Conservation (phyloP, 2,888 invertebrate species). For the Anaspis maculata region DNA sequence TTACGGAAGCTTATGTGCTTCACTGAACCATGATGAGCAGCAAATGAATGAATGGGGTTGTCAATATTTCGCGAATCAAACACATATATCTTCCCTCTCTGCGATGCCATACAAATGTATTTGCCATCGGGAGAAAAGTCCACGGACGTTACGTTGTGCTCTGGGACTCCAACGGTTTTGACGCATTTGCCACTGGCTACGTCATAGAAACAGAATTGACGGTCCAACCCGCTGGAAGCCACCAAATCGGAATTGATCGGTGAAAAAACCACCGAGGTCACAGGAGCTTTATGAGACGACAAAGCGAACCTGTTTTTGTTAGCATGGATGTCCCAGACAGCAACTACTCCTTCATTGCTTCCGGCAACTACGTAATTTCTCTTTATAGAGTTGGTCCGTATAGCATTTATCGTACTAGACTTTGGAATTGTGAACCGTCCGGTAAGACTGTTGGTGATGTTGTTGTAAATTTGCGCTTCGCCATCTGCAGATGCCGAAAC, state of each 20-base stretch:
- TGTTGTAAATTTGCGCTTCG: slow-evolving; percentile 33
- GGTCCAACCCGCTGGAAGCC: slow-evolving; percentile 49
- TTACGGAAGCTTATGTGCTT: slow-evolving; percentile 44
- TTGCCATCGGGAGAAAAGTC: slow-evolving; percentile 39
- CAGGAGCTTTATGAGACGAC: slow-evolving; percentile 47
- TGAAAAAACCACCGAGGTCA: slow-evolving; percentile 51
- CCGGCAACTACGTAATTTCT: slow-evolving; percentile 33
- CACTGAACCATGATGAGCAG: slow-evolving; percentile 47
- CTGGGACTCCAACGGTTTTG: slow-evolving; percentile 30
- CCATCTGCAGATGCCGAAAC: slow-evolving; percentile 35
- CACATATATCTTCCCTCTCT: slow-evolving; percentile 46
- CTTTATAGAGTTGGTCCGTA: slow-evolving; percentile 32
- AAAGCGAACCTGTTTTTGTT: slow-evolving; percentile 27
- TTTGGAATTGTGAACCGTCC: slow-evolving; percentile 32
- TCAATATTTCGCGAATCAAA: slow-evolving; percentile 50
- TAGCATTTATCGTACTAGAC: slow-evolving; percentile 30
- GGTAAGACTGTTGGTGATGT: slow-evolving; percentile 27
- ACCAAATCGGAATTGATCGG: slow-evolving; percentile 49
- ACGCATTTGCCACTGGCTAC: slow-evolving; percentile 41
- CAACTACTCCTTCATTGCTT: slow-evolving; percentile 36
- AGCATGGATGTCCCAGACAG: slow-evolving; percentile 37
- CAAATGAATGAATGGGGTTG: slow-evolving; percentile 42
- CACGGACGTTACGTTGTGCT: slow-evolving; percentile 31
- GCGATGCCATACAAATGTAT: slow-evolving; percentile 48
- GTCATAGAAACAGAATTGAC: slow-evolving; percentile 51